Base-by-base conservation (phyloP, 2,113 vertebrate species). In the Grantiella picta region DNA sequence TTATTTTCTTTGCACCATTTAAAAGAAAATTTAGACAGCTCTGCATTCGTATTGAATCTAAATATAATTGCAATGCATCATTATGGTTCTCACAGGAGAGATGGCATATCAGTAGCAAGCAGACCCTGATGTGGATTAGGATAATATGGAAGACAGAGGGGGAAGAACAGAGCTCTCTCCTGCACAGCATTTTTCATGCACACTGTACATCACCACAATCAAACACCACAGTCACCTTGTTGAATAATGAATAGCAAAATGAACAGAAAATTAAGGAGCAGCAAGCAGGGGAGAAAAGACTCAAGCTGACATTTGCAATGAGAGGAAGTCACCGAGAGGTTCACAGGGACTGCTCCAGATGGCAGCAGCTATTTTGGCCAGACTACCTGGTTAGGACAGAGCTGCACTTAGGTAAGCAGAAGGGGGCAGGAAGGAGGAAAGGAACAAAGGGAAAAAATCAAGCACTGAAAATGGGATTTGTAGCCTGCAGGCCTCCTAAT, bases 291-390 rank as follows among this genome's bases (percentile, higher is more conserved):
- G 68, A 94, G 88, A 92, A 81, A 23, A 95, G 92, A 93, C 86
- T 92, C 38, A 44, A 93, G 88, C 79, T 96, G 95, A 96, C 91
- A 96, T 95, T 91, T 95, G 86, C 54, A 78, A 44, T 2, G 72
- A 92, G 89, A 86, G 89, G 94, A 95, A 94, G 92, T 77, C 89
- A 89, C 76, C 0, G 5, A 59, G 86, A 90, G 89, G 72, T 60
- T 96, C 92, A 42, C 3, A 66, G 89, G 5, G 69, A 68, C 94
- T 86, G 72, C 23, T 96, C 92, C 94, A 96, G 96, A 96, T 96
- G 95, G 95, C 95, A 94, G 87, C 56, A 96, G 94, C 92, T 96
- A 95, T 95, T 96, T 93, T 95, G 92, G 96, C 96, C 95, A 93
- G 91, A 83, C 91, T 92, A 81, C 92, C 95, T 96, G 92, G 90